These are phyloP conservation scores for Strix uralensis DNA, from an alignment of 2,113 vertebrate species.

Conservation along the genomic window DNA sequence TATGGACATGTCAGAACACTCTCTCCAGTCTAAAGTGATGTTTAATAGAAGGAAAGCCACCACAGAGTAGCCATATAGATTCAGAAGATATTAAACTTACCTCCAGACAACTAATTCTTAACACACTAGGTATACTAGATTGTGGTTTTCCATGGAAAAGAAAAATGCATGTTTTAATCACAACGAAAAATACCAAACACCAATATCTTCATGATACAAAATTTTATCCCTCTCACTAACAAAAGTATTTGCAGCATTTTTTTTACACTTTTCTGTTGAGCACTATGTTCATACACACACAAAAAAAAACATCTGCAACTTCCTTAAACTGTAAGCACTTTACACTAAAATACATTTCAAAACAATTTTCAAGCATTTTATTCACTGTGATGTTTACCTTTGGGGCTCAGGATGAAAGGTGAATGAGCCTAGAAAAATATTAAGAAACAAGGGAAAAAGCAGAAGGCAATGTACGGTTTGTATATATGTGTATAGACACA, in stretches of 20 bases:
- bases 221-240: neutral
- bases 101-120: neutral
- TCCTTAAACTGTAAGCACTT: neutral
- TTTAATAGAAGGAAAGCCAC: neutral
- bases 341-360: neutral
- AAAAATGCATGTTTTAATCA: neutral
- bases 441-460: neutral
- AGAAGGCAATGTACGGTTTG: neutral
- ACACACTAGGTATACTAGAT: neutral
- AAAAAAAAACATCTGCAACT: fast-evolving
- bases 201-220: neutral
- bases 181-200: neutral
- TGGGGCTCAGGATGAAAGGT: neutral
- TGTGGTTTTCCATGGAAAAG: neutral
- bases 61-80: neutral
- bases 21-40: neutral
- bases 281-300: neutral
- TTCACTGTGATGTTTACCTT: neutral
- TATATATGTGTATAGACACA: neutral
- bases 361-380: neutral
- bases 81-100: neutral
- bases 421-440: neutral
- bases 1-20: neutral
- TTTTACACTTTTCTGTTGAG: neutral
- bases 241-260: neutral